Evolutionary conservation across 1,140 invertebrate genomes (phyloP), one percentile per base, ranked within the genome.

Genomic region (Helicoverpa armigera): DNA sequence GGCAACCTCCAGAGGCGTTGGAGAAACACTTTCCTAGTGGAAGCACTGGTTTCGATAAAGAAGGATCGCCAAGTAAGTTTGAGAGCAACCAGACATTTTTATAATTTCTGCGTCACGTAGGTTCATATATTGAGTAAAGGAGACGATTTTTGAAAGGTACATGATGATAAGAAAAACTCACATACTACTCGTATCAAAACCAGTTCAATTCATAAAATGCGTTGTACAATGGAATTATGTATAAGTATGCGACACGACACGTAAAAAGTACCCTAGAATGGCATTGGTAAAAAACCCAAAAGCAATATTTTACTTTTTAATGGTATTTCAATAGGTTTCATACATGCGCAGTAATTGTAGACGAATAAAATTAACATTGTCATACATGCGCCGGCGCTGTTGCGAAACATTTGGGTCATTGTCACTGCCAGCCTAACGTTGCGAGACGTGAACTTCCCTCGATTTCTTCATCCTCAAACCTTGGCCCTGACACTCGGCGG

Each of bases 11-110:
- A 2, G 96, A 97, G 90, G 95, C 97, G 0, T 87, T 98, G 10
- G 92, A 95, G 18, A 96, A 96, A 79, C 97, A 98, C 91, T 96
- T 97, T 85, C 97, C 98, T 0, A 97, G 97, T 61, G 98, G 98
- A 69, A 90, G 96, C 1, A 95, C 96, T 74, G 98, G 98, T 2
- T 97, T 96, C 83, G 98, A 98, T 88, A 98, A 98, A 86, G 97
- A 98, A 85, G 98, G 98, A n/a, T 97, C 97, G 29, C 98, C 98
- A 90, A 94, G 97, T 97, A 95, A 90, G 78, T 60, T 1, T 1
- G 0, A 23, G 23, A 0, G 23, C 23, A 23, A 23, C 23, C 23
- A 23, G 0, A 23, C 23, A 0, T 1, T 23, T 23, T 23, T 23
- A 23, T 0, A 1, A 0, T 23, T 23, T 23, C n/a, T 23, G 23